These are phyloP conservation scores for Molossus molossus DNA, from an alignment of 2,797 vertebrate genomes.

Conservation along the genomic window DNA sequence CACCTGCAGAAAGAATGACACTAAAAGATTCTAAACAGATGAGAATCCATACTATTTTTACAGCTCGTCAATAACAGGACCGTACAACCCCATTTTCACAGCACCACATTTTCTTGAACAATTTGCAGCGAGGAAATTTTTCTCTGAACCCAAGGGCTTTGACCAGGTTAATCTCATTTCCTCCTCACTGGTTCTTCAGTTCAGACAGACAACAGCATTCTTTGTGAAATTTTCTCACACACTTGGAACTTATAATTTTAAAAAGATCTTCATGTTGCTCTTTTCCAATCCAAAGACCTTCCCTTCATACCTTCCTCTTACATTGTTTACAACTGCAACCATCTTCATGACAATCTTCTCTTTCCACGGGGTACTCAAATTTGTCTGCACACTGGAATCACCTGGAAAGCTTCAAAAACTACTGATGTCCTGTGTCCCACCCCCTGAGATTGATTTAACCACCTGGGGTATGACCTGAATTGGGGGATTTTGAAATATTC, in stretches of 20 bases:
- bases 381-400: neutral
- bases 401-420: neutral
- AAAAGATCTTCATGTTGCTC: conserved; percentile 55
- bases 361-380: neutral
- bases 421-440: neutral
- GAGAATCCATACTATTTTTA: conserved; percentile 71
- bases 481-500: conserved; percentile 58
- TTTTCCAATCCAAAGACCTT: conserved; percentile 2
- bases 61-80: conserved; percentile 58
- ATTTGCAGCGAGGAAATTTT: conserved; percentile 62
- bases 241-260: conserved; percentile 26
- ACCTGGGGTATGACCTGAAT: neutral
- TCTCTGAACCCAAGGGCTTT: conserved; percentile 13
- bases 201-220: neutral
- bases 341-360: conserved; percentile 23
- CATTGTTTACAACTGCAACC: conserved; percentile 21
- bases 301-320: conserved; percentile 34
- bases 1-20: conserved; percentile 69
- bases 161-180: conserved; percentile 23
- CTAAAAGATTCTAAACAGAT: conserved; percentile 66
- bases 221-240: conserved; percentile 49
- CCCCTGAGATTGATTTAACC: neutral
- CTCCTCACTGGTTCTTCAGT: neutral
- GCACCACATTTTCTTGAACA: conserved; percentile 39
- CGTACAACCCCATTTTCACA: conserved; percentile 18